Evolutionary conservation across 2,888 invertebrate genomes (phyloP), one percentile per base, ranked within the genome.

Genomic region (Carcina quercana): DNA sequence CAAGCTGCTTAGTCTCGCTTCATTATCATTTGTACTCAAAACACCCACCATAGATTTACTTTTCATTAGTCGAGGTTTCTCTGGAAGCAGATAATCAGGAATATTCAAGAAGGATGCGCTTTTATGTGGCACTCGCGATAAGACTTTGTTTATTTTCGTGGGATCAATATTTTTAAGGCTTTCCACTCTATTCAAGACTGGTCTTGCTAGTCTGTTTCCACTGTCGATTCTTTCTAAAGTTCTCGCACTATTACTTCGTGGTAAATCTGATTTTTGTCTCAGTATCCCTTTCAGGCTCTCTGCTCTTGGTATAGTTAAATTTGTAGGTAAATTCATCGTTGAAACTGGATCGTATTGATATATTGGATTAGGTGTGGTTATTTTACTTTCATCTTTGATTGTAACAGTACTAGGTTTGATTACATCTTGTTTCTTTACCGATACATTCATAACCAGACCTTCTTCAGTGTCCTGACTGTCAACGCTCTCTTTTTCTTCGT

Each of bases 61-160:
- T 42, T 82, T 82, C 0, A 67, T 48, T 21, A 82, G 34, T 0
- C 79, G 76, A 3, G 84, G 79, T 37, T 79, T 79, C 20, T 68
- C 69, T 7, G 82, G 79, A 1, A 57, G 48, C 12, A 80, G 50
- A 50, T 83, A 76, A 33, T 71, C 71, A 3, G 85, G 82, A 24
- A 85, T 75, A 14, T 83, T 83, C 1, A 85, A 43, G 59, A 82
- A 85, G 0, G 85, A 85, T 1, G 84, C 84, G 25, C 85, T 85
- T 50, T 82, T 66, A 37, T 79, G 74, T 1, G 85, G 85, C 2
- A 85, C 70, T 47, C 79, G 67, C 1, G 73, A 53, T 37, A 85
- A 39, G 0, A 85, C 73, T 40, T 67, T 83, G 28, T 75, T 83
- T 0, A 85, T 62, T 54, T 74, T 78, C 2, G 43, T 58, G 1